Percentiles rank a stretch among this genome's conserved stretches.
Evolutionary conservation across 2,888 invertebrate species (phyloP).

Genomic region (Amorpha juglandis): DNA sequence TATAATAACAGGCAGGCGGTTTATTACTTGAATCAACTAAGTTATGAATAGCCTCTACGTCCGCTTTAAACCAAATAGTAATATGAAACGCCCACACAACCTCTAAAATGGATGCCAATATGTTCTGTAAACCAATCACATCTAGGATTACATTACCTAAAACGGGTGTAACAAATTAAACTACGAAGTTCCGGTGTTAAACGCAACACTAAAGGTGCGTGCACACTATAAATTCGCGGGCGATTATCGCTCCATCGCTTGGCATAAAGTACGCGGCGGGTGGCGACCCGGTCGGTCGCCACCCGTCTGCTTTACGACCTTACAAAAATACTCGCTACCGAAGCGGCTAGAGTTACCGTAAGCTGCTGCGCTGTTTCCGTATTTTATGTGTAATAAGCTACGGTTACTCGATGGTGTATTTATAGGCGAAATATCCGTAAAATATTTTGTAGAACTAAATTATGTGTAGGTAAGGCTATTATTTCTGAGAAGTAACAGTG

Average conservation of each 20-base stretch:
- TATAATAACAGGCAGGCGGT: not conserved
- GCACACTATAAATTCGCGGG: constrained; percentile 55
- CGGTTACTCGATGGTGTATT: constrained; percentile 21
- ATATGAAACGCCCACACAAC: not conserved
- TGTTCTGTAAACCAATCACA: not conserved
- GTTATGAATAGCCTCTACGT: not conserved
- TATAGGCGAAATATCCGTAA: constrained; percentile 22
- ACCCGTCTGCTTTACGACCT: constrained; percentile 61
- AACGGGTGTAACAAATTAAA: constrained; percentile 35
- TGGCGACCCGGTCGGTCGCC: constrained; percentile 54
- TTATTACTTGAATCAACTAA: not conserved
- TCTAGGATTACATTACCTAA: constrained; percentile 40
- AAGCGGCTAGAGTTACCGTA: constrained; percentile 41
- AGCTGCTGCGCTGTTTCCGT: constrained; percentile 30
- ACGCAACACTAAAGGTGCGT: constrained; percentile 65
- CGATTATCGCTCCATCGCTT: constrained; percentile 66
- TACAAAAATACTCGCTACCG: constrained; percentile 56
- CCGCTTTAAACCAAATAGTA: not conserved
- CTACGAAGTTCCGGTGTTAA: constrained; percentile 48
- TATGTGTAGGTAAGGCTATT: not conserved
- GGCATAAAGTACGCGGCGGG: constrained; percentile 78
- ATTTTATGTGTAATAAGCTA: constrained; percentile 33
- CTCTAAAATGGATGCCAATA: constrained; percentile 2
- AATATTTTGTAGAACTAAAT: not conserved
- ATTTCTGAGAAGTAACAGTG: too few species aligned